Conservation (phyloP, 1,140 invertebrate genomes). For the Epicauta chinensis region DNA sequence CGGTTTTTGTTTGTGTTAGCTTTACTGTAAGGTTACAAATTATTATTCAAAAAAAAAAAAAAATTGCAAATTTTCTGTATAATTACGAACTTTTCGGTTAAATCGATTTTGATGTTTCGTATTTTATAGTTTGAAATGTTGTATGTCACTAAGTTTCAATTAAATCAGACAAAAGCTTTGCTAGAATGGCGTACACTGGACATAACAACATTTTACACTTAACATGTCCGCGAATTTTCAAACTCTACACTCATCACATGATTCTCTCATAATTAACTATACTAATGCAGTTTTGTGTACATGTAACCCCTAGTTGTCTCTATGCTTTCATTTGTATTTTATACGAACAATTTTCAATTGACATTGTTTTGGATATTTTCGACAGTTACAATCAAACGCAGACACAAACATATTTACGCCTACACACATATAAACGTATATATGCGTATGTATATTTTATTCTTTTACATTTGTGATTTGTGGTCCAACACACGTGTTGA, state of each 20-base stretch:
- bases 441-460: no score
- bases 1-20: no score
- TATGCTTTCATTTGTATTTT: conserved; percentile 16
- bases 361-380: conserved; percentile 13
- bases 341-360: conserved; percentile 11
- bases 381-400: no score
- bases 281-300: conserved; percentile 18
- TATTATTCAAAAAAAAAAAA: no score
- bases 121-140: conserved; percentile 25
- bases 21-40: no score
- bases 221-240: conserved; percentile 30
- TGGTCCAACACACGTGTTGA: conserved; percentile 6
- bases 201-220: conserved; percentile 36
- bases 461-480: background rate
- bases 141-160: conserved; percentile 33
- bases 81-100: conserved; percentile 3
- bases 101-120: conserved; percentile 15
- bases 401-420: no score
- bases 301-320: conserved; percentile 7
- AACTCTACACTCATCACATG: conserved; percentile 15
- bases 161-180: conserved; percentile 27
- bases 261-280: conserved; percentile 15
- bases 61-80: no score
- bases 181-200: conserved; percentile 25
- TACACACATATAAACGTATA: no score